These are phyloP conservation scores for Cerastis rubricosa DNA, from an alignment of 2,888 invertebrate genomes.

Conservation along the genomic window DNA sequence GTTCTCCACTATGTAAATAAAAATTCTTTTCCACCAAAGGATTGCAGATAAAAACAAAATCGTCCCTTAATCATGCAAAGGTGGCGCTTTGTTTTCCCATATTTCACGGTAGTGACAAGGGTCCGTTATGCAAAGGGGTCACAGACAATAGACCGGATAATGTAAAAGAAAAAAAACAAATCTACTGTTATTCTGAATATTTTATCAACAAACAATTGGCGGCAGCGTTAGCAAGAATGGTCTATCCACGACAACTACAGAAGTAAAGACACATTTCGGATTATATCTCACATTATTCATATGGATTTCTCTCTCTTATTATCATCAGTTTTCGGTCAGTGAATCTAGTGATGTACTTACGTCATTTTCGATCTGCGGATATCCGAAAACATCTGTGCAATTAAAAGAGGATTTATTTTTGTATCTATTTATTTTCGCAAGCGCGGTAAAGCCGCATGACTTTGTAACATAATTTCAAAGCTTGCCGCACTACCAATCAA, in stretches of 20 bases:
- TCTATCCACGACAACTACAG: neutral
- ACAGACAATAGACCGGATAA: constrained; percentile 27
- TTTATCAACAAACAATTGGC: constrained; percentile 27
- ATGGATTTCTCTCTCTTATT: neutral
- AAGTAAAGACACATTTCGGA: neutral
- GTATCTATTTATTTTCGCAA: neutral
- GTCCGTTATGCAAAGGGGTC: constrained; percentile 40
- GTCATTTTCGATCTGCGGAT: neutral
- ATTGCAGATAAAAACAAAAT: constrained; percentile 29
- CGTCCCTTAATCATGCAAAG: constrained; percentile 30
- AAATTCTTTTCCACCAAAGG: constrained; percentile 24
- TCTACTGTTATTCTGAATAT: constrained; percentile 21
- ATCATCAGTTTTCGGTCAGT: neutral
- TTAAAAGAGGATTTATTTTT: neutral
- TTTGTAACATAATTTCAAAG: neutral
- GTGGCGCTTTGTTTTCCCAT: constrained; percentile 29
- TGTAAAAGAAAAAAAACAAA: constrained; percentile 28
- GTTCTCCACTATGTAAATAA: neutral
- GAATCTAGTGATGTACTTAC: neutral
- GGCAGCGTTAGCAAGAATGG: neutral
- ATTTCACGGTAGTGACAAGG: constrained; percentile 31
- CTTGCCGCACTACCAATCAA: neutral
- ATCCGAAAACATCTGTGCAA: constrained; percentile 6
- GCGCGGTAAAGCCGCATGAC: neutral
- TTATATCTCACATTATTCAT: neutral